Percentiles rank a stretch among this genome's conserved stretches.
These are phyloP conservation scores for Mormyrus hasselquistii DNA, from an alignment of 2,797 vertebrate genomes.

Conservation along the genomic window DNA sequence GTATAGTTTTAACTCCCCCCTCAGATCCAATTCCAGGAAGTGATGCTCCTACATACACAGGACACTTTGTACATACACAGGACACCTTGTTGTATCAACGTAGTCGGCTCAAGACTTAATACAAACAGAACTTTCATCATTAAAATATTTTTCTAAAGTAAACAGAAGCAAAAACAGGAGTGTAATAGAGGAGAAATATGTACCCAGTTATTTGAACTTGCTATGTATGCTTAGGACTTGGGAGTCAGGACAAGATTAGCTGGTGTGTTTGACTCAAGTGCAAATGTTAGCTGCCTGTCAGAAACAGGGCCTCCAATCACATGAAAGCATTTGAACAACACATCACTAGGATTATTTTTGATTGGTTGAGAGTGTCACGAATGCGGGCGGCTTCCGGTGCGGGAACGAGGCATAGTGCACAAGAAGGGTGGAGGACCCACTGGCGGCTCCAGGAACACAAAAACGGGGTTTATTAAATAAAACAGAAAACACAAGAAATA, in stretches of 20 bases:
- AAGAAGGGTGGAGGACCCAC: too few species aligned
- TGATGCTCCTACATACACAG: not conserved
- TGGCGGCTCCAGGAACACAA: too few species aligned
- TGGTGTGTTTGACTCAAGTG: not conserved
- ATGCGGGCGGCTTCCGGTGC: too few species aligned
- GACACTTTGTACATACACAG: not conserved
- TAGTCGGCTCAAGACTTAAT: not conserved
- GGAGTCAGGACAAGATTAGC: not conserved
- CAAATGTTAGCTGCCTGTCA: not conserved
- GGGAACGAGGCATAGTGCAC: too few species aligned
- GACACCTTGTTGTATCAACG: not conserved
- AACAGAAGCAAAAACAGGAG: not conserved
- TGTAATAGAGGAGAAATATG: not conserved
- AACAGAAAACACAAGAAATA: too few species aligned
- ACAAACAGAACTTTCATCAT: constrained; percentile 1
- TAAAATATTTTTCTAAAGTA: constrained; percentile 4
- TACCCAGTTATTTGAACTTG: not conserved
- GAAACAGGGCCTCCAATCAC: not conserved
- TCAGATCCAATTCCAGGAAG: not conserved
- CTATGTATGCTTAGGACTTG: not conserved
- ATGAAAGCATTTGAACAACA: not conserved
- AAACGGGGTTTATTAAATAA: too few species aligned
- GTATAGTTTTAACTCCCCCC: not conserved
- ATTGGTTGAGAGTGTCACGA: not conserved
- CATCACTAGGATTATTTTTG: not conserved